phyloP scores from a whole-genome alignment of 2,113 vertebrate genomes.

The Dipodomys merriami region DNA sequence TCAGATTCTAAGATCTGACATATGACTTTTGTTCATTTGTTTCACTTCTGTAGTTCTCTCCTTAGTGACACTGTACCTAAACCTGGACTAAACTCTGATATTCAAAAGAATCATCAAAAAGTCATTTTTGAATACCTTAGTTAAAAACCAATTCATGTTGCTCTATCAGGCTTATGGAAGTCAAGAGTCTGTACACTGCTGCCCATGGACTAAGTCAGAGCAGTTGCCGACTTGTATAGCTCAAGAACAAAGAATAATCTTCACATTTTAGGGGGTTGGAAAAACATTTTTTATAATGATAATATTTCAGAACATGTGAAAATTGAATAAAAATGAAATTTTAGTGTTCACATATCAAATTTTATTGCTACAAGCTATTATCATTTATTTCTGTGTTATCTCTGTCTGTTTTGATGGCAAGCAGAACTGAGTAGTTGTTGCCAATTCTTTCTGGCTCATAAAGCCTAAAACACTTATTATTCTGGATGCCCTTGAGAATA shows the following conservation, averaged over 20 bases:
- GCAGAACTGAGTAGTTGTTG: not conserved
- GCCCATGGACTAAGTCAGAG: rapidly evolving
- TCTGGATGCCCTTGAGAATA: slow-evolving; percentile 2
- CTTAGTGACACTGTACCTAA: not conserved
- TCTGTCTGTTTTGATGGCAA: not conserved
- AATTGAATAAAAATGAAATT: not conserved
- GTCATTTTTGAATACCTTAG: not conserved
- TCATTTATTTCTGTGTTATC: not conserved
- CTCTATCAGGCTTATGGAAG: not conserved
- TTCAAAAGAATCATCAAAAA: not conserved
- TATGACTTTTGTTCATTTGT: not conserved
- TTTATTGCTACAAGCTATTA: not conserved
- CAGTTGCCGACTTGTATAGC: not conserved
- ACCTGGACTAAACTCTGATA: not conserved
- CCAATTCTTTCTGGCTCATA: not conserved
- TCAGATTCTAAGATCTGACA: not conserved
- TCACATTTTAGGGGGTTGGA: not conserved
- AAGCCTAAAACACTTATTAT: not conserved
- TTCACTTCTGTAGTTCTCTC: not conserved
- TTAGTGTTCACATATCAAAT: not conserved
- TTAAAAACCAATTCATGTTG: not conserved
- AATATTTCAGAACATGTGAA: not conserved
- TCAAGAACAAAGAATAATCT: not conserved
- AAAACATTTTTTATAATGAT: not conserved
- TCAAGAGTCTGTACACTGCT: not conserved